Conservation (phyloP, 2,113 vertebrate genomes). For the Dinomys branickii region DNA sequence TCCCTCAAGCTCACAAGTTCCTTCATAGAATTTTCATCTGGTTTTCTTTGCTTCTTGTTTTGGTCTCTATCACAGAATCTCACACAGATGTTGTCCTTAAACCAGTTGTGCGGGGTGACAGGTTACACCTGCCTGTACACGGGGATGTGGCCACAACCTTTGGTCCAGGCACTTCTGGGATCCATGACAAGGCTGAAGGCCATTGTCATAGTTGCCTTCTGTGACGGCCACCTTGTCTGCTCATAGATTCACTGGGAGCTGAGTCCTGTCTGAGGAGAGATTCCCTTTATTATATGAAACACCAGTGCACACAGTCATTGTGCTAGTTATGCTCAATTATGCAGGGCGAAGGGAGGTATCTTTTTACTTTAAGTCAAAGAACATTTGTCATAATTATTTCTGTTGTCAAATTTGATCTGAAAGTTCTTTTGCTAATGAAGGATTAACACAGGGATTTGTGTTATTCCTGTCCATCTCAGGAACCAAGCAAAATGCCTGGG, state of each 20-base stretch:
- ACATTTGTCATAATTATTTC: not conserved
- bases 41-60: not conserved
- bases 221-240: not conserved
- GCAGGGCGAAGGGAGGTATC: not conserved
- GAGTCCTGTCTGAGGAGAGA: not conserved
- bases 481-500: not conserved
- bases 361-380: conserved; percentile 16
- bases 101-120: not conserved
- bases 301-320: not conserved
- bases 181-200: not conserved
- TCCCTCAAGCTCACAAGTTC: not conserved
- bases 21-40: not conserved
- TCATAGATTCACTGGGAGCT: not conserved
- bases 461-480: not conserved
- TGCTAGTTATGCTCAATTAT: not conserved
- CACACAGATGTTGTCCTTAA: not conserved
- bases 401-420: not conserved
- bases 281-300: not conserved
- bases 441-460: not conserved
- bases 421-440: conserved; percentile 23
- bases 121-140: not conserved
- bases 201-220: not conserved
- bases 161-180: not conserved
- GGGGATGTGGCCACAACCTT: not conserved
- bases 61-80: not conserved